These are phyloP conservation scores for Myodes glareolus DNA, from an alignment of 2,113 vertebrate genomes.

Conservation along the genomic window DNA sequence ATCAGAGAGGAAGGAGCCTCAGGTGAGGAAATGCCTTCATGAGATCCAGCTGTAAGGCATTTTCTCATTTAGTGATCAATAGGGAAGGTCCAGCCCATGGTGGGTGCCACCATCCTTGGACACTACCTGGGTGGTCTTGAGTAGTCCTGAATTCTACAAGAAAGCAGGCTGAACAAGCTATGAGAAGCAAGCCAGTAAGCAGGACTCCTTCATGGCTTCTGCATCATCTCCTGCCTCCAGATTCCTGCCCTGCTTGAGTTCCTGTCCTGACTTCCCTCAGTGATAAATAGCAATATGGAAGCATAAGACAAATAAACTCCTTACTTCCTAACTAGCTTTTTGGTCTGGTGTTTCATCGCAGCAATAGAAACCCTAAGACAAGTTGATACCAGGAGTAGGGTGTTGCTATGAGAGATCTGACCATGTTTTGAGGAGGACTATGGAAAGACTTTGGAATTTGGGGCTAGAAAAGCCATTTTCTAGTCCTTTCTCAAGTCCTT, in stretches of 20 bases:
- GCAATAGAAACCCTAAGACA: not conserved
- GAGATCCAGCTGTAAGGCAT: not conserved
- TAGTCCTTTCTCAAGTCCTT: too few species aligned
- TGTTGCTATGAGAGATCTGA: not conserved
- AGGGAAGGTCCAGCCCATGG: not conserved
- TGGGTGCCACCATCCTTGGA: not conserved
- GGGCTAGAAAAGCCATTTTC: not conserved
- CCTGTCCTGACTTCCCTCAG: not conserved
- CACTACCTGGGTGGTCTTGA: too few species aligned
- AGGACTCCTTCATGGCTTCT: not conserved
- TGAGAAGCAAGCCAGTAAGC: not conserved
- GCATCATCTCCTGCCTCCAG: not conserved
- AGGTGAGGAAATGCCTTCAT: not conserved
- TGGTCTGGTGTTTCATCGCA: not conserved
- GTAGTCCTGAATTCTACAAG: not conserved
- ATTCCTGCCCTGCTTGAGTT: not conserved
- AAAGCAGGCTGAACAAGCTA: not conserved
- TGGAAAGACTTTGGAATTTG: not conserved
- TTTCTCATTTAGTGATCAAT: not conserved
- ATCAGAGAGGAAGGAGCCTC: not conserved
- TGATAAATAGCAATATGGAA: not conserved
- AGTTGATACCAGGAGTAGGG: not conserved
- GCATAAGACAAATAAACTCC: not conserved
- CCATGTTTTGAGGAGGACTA: not conserved
- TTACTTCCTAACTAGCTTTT: not conserved